Percentiles rank a stretch among this genome's conserved stretches.
phyloP scores from a whole-genome alignment of 2,888 invertebrate genomes.

The Drosophila pegasa region DNA sequence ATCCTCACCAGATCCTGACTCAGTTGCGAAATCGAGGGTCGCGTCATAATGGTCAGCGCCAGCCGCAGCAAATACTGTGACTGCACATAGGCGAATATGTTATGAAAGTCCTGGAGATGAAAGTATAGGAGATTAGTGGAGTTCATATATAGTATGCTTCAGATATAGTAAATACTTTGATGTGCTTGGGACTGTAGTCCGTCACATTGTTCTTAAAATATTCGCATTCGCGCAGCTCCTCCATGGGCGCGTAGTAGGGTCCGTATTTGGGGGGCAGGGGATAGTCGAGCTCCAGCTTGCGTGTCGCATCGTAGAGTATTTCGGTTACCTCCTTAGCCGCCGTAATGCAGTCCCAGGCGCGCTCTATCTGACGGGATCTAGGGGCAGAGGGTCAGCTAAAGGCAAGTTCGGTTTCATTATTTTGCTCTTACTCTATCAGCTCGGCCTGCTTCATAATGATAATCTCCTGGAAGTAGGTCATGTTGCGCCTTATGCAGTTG shows the following conservation, averaged over 20 bases:
- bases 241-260: conserved; percentile 83
- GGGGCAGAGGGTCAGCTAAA: background rate
- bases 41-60: conserved; percentile 81
- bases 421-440: conserved; percentile 78
- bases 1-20: conserved; percentile 78
- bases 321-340: conserved; percentile 83
- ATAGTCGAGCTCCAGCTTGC: conserved; percentile 81
- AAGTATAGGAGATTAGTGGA: background rate
- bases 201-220: conserved; percentile 83
- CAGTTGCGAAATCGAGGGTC: conserved; percentile 78
- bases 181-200: conserved; percentile 83
- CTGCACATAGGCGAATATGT: conserved; percentile 85
- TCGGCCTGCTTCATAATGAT: conserved; percentile 83
- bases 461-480: conserved; percentile 84
- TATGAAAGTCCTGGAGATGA: conserved; percentile 83
- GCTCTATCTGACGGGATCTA: conserved; percentile 83
- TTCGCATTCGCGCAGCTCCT: conserved; percentile 83
- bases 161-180: conserved; percentile 71
- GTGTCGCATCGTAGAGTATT: conserved; percentile 83
- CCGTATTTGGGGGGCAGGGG: conserved; percentile 74
- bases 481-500: conserved; percentile 83
- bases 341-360: conserved; percentile 84
- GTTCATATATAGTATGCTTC: background rate
- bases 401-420: background rate
- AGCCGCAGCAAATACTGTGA: conserved; percentile 84